A percentile compares a stretch with the other conserved stretches of the same genome.
phyloP scores from a whole-genome alignment of 2,113 vertebrate genomes.

The Morphnarchus princeps region DNA sequence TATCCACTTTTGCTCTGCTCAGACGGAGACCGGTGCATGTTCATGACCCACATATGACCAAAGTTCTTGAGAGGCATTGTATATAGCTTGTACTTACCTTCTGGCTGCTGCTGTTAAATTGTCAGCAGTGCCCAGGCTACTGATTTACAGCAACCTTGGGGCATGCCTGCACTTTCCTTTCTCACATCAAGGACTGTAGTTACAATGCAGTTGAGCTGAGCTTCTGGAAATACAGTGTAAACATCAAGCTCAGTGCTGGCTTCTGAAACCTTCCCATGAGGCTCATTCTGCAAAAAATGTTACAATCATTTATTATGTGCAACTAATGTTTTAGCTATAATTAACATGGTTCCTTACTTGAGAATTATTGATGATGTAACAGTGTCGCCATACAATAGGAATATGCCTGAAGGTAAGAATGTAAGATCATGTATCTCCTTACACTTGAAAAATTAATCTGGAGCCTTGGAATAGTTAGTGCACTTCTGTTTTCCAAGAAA shows the following conservation, averaged over 20 bases:
- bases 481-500: not conserved
- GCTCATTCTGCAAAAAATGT: not conserved
- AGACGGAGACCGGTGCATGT: not conserved
- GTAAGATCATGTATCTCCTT: not conserved
- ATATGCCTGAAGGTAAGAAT: not conserved
- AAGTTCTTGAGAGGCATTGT: not conserved
- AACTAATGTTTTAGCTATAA: not conserved
- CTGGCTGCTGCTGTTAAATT: not conserved
- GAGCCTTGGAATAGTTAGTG: not conserved
- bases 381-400: not conserved
- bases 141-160: not conserved
- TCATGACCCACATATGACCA: not conserved
- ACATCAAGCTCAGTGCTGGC: not conserved
- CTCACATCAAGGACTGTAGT: not conserved
- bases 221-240: not conserved
- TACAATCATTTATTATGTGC: not conserved
- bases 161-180: not conserved
- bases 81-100: not conserved
- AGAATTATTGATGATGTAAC: not conserved
- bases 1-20: not conserved
- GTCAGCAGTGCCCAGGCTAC: not conserved
- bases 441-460: not conserved
- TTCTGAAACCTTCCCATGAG: not conserved
- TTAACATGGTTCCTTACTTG: not conserved
- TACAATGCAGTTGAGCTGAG: not conserved